Percentiles rank a stretch among this genome's conserved stretches.
Evolutionary conservation across 1,140 invertebrate species (phyloP).

Genomic region (Lycorma delicatula): DNA sequence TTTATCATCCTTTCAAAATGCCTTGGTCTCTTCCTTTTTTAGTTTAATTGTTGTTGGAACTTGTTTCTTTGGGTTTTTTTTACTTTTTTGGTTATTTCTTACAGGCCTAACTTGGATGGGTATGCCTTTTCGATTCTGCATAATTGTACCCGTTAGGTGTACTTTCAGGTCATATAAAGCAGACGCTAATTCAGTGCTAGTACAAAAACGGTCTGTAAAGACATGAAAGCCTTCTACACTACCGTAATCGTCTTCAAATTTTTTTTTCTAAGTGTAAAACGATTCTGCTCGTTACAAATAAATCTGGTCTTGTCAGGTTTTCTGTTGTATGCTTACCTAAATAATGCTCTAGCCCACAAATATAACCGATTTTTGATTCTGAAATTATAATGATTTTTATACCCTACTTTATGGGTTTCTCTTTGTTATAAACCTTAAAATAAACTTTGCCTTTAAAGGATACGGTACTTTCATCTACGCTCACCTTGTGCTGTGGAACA

Average conservation of each 20-base stretch:
- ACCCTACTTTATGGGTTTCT: too few species aligned
- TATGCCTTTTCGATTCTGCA: background rate
- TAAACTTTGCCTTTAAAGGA: conserved; percentile 12
- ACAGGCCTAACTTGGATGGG: conserved; percentile 7
- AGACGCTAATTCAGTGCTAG: conserved; percentile 6
- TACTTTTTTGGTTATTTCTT: conserved; percentile 8
- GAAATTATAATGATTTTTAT: conserved; percentile 6
- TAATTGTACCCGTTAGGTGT: conserved; percentile 10
- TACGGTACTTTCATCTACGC: background rate
- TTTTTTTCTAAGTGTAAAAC: conserved; percentile 6
- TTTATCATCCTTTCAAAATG: background rate
- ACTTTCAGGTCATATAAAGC: background rate
- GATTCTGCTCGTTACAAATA: conserved; percentile 6
- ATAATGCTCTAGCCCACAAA: conserved; percentile 10
- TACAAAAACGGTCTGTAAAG: conserved; percentile 4
- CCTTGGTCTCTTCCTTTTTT: conserved; percentile 7
- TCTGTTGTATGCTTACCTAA: background rate
- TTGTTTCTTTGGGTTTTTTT: too few species aligned
- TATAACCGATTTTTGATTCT: background rate
- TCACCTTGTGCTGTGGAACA: background rate
- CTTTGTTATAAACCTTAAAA: conserved; percentile 13
- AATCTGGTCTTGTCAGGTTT: conserved; percentile 1
- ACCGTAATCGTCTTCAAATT: background rate
- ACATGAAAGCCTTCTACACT: conserved; percentile 12
- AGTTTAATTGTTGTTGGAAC: background rate